Base-by-base conservation (phyloP, 2,113 vertebrate species). In the Cranoglanis bouderius region DNA sequence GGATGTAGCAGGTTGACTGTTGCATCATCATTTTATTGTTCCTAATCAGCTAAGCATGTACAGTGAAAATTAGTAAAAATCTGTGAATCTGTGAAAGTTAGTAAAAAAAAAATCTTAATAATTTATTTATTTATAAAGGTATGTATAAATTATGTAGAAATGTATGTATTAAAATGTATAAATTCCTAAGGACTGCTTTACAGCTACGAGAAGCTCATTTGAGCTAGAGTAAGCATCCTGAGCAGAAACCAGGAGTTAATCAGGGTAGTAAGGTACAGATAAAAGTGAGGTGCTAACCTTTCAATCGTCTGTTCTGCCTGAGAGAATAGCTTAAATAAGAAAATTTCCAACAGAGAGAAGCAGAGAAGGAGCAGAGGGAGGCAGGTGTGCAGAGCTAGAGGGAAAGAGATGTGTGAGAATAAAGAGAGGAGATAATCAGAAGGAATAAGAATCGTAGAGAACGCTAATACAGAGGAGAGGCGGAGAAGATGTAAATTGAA, bases 211-310 rank as follows among this genome's bases (percentile, higher is more conserved):
- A 81, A 49, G 82, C 83, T 35, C 24, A 85, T n/a, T 46, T 82
- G 82, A 4, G 14, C 53, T 59, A 82, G 49, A 81, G 85, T 74
- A 87, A 89, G 88, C 85, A 84, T 87, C 40, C 65, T 85, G 51
- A 87, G 84, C 21, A 51, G 46, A 65, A 57, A 43, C 59, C 21
- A 49, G 49, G 63, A 89, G 65, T 88, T 88, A 88, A 87, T 88
- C 78, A 85, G 72, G 63, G 6, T 29, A 59, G 43, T 51, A 70
- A 72, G 46, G 4, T 85, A 24, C 29, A 78, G 85, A 88, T 86
- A 89, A 82, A 91, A 85, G 85, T 88, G 70, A 65, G 16, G 55
- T 43, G 82, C 87, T 89, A 87, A 90, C 85, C 89, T 90, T 89
- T 91, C 57, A 49, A 40, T 84, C 75, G 4, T 46, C 74, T 18